Conservation (phyloP, 2,797 vertebrate species). For the Intellagama lesueurii region DNA sequence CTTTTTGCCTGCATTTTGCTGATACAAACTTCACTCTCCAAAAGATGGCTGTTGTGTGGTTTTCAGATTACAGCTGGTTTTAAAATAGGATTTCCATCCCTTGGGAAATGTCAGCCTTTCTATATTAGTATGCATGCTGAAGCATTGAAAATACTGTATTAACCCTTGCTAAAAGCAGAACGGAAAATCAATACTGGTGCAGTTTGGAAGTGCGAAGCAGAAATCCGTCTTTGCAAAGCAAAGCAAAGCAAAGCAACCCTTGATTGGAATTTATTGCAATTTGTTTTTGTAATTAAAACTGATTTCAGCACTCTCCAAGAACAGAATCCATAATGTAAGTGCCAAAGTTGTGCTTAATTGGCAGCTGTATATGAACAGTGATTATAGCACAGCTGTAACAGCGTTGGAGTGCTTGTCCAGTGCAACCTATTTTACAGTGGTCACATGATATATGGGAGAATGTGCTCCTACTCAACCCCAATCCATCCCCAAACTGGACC, state of each 20-base stretch:
- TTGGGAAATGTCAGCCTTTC: conserved; percentile 8
- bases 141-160: not conserved
- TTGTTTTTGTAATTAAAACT: not conserved
- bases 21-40: not conserved
- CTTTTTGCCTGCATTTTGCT: fast-evolving
- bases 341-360: not conserved
- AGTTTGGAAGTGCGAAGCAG: not conserved
- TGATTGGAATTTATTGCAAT: not conserved
- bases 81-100: conserved; percentile 15
- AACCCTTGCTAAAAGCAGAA: conserved; percentile 5
- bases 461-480: too few species aligned
- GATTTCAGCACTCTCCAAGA: not conserved
- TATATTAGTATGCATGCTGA: conserved; percentile 14
- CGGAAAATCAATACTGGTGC: not conserved
- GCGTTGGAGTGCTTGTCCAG: too few species aligned
- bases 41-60: not conserved
- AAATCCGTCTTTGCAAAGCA: not conserved
- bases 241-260: not conserved
- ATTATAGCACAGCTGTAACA: not conserved
- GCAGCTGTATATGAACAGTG: not conserved
- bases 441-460: too few species aligned
- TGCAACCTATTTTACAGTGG: too few species aligned
- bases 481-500: too few species aligned
- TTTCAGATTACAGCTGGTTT: conserved; percentile 16
- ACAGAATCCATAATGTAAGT: not conserved